phyloP scores from a whole-genome alignment of 2,113 vertebrate species.

The Australoheros scitulus region DNA sequence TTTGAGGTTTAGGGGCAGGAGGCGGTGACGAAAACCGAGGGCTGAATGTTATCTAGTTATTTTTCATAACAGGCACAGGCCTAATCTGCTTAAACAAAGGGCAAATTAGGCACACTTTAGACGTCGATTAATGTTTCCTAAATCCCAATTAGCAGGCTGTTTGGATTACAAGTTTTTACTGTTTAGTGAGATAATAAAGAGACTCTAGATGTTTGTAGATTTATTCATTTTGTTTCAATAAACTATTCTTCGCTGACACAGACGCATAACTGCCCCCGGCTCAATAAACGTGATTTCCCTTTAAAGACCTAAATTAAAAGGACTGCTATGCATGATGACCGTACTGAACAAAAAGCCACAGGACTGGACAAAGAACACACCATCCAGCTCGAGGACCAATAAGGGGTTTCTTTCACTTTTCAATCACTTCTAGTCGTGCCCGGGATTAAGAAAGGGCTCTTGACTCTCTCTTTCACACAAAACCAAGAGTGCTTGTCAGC shows the following conservation, averaged over 20 bases:
- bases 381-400: conserved; percentile 65
- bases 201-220: background rate
- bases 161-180: conserved; percentile 41
- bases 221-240: conserved; percentile 19
- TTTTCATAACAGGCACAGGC: background rate
- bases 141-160: conserved; percentile 25
- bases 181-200: conserved; percentile 11
- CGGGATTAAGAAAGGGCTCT: conserved; percentile 76
- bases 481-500: conserved; percentile 76
- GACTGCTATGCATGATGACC: conserved; percentile 33
- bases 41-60: conserved; percentile 1
- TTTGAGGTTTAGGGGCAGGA: background rate
- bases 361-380: conserved; percentile 64
- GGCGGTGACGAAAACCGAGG: background rate
- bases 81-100: conserved; percentile 37
- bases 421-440: conserved; percentile 65
- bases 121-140: conserved; percentile 14
- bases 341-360: conserved; percentile 42
- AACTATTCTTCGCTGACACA: conserved; percentile 8
- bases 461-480: conserved; percentile 76
- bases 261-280: conserved; percentile 40
- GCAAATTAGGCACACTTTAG: conserved; percentile 21
- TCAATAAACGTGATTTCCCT: conserved; percentile 32
- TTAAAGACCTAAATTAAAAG: conserved; percentile 39
- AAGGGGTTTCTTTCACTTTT: conserved; percentile 73